Evolutionary conservation across 35 echinoderm and acorn worm genomes (phyloP), one percentile per base, ranked within the genome.

Genomic region (Eucidaris tribuloides): DNA sequence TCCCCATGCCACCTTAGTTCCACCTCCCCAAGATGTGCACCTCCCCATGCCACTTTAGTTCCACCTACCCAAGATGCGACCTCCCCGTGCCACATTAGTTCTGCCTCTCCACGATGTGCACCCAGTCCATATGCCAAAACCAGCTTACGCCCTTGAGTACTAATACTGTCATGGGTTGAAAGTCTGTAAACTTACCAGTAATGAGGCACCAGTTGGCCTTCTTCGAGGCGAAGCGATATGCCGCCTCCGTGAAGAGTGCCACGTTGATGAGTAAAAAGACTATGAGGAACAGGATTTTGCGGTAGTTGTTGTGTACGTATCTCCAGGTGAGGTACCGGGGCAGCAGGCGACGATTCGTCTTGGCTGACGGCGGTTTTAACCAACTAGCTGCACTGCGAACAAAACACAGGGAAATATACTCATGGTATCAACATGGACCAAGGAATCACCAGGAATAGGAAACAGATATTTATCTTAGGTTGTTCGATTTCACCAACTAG

Each of bases 251-350:
- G 54, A 44, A 87, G 13, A 93, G 74, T 33, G 78, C 79, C 7
- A 79, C 29, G 44, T 99, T 99, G 43, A 93, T 42, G 23, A 81
- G 44, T 30, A 93, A 65, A 84, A 87, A 92, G 29, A 87, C 46
- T 1, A 93, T 29, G 5, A 99, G 79, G 79, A 99, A 99, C 19
- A 93, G 37, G 23, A 93, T 78, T 54, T 99, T 99, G 45, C 82
- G 81, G 20, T 88, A 66, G 41, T 99, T 99, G 83, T 99, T 99
- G 44, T 86, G 84, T 49, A 99, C 74, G 57, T 99, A 99, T 54
- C 87, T 66, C 90, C 71, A 90, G 4, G 96, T 99, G 0, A 99
- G 79, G 28, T 99, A 99, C 18, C 96, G 30, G 0, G 90, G 96
- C 37, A 98, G 31, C 19, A 77, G 44, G 39, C 34, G 55, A 32